phyloP scores from a whole-genome alignment of 2,797 vertebrate species.

The Rhinichthys osculus region DNA sequence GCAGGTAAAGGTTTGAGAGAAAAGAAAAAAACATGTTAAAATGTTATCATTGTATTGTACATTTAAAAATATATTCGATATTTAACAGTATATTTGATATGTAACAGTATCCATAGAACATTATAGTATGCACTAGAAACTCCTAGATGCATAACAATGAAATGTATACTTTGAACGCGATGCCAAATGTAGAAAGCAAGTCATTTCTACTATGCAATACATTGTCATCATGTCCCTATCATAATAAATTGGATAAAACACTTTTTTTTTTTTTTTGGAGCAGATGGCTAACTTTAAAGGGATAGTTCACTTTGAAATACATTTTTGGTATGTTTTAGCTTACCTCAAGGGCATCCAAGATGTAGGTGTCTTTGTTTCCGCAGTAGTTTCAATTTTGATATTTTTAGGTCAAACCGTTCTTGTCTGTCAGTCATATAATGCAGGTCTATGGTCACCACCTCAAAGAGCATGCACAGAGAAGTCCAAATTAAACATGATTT shows the following conservation, averaged over 20 bases:
- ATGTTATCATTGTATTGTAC: not conserved
- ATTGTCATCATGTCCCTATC: not conserved
- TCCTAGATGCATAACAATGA: not conserved
- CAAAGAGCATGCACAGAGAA: too few species aligned
- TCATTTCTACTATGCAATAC: not conserved
- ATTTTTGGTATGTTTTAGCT: too few species aligned
- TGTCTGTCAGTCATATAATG: too few species aligned
- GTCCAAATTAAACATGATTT: too few species aligned
- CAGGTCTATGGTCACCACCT: too few species aligned
- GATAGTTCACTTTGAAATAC: too few species aligned
- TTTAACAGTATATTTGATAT: too few species aligned
- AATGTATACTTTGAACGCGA: not conserved
- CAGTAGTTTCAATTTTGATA: too few species aligned
- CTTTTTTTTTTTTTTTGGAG: not conserved
- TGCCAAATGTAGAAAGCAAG: not conserved
- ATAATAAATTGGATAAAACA: not conserved
- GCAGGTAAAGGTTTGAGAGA: slow-evolving; percentile 75
- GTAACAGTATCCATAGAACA: not conserved
- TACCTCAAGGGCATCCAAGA: too few species aligned
- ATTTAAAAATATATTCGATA: not conserved
- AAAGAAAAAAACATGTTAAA: slow-evolving; percentile 63
- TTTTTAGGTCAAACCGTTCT: too few species aligned
- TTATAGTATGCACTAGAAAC: too few species aligned
- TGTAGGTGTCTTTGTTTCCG: too few species aligned
- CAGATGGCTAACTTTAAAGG: not conserved